Evolutionary conservation across 2,888 invertebrate genomes (phyloP), one percentile per base, ranked within the genome.

Genomic region (Eupithecia exiguata): DNA sequence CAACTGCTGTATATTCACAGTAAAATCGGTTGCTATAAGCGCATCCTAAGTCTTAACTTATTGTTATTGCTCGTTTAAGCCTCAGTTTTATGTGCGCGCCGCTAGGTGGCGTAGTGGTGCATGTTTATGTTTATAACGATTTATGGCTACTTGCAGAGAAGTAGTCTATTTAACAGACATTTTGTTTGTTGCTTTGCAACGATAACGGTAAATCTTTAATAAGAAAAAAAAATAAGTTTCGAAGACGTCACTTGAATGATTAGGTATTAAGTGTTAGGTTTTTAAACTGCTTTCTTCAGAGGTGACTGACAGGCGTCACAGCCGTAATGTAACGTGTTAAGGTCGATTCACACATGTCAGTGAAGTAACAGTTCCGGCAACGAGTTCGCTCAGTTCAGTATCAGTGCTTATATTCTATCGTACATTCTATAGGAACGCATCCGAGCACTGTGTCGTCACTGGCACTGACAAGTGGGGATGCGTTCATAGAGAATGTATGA

Each of bases 41-140:
- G 69, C 62, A 38, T 74, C 78, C 82, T 91, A 92, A 94, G 92
- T 92, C 88, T 88, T 94, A 94, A 95, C 94, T 95, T 95, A 95
- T 94, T 95, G 94, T 95, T 94, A 95, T 94, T 92, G 94, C 92
- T 87, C 87, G 88, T 88, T 91, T 90, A 92, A 94, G 93, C 92
- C 89, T 89, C 90, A 91, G 94, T 93, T 94, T 94, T 95, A 95
- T 94, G 94, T 92, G 86, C 85, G 83, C 85, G 86, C 84, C 87
- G 88, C 84, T 80, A 85, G 83, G 84, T 84, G 85, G 63, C 63
- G 63, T 38, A 65, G n/a, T n/a, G 9, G 36, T 87, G 87, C 87
- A 88, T 90, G 88, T 90, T 90, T 89, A 87, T 86, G 85, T 85
- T 88, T 87, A 88, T 88, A 88, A 86, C 88, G 88, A 90, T 89